These are phyloP conservation scores for Allobates femoralis DNA, from an alignment of 2,797 vertebrate genomes.

Conservation along the genomic window DNA sequence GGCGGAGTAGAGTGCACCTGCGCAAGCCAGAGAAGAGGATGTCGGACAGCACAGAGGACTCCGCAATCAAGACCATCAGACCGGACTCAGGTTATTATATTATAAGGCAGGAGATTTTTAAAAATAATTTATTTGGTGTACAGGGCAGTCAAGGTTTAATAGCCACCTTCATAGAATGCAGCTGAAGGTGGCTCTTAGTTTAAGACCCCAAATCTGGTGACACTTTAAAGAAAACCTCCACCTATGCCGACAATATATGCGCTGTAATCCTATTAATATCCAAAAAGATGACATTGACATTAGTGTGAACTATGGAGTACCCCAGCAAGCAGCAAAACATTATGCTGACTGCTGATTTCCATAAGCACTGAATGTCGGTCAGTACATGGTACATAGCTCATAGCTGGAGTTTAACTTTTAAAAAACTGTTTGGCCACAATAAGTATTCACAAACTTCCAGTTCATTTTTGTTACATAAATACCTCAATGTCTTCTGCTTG, in stretches of 20 bases:
- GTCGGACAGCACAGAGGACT: no score
- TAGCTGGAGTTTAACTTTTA: neutral
- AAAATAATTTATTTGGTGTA: no score
- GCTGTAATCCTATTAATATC: neutral
- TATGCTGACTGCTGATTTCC: neutral
- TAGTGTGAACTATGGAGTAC: neutral
- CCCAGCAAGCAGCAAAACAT: neutral
- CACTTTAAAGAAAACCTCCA: no score
- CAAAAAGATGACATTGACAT: neutral
- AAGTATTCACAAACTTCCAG: neutral
- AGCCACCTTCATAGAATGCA: no score
- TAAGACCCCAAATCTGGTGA: no score
- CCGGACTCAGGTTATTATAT: no score
- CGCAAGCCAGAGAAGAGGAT: no score
- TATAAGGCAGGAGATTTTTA: no score
- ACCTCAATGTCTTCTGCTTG: slow-evolving; percentile 88
- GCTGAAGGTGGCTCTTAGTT: no score
- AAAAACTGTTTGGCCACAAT: neutral
- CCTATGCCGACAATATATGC: neutral
- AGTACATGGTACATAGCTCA: neutral
- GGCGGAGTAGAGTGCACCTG: no score
- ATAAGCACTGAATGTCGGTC: neutral
- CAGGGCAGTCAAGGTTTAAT: no score
- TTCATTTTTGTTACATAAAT: slow-evolving; percentile 61
- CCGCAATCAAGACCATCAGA: no score